These are phyloP conservation scores for Antheraea mylitta DNA, from an alignment of 1,140 invertebrate species.

Conservation along the genomic window DNA sequence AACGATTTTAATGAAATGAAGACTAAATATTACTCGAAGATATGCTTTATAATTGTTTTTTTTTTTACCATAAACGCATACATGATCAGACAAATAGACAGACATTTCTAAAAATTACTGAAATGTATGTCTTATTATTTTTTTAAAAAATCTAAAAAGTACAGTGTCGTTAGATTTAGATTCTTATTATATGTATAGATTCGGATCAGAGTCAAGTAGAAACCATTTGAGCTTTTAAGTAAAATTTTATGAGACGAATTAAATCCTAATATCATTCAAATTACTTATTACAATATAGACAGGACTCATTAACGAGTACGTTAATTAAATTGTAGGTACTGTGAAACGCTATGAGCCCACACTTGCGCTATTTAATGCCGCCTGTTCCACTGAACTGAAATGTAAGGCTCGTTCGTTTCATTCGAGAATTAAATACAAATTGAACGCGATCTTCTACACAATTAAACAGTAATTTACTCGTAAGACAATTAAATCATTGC, in stretches of 20 bases:
- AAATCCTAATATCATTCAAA: neutral
- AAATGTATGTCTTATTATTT: no score
- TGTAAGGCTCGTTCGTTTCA: neutral
- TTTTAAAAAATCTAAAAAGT: no score
- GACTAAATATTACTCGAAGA: no score
- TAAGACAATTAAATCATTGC: neutral
- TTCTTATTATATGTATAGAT: no score
- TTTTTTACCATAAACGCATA: no score
- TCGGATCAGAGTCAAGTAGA: no score
- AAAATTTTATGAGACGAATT: neutral
- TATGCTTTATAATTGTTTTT: no score
- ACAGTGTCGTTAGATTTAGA: no score
- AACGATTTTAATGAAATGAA: no score
- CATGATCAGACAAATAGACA: no score
- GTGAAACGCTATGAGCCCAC: neutral
- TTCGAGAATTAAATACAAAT: neutral
- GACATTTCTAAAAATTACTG: no score
- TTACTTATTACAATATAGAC: neutral
- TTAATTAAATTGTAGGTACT: neutral
- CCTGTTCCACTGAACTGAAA: neutral
- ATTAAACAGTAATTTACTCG: neutral
- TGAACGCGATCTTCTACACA: neutral
- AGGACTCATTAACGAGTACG: neutral
- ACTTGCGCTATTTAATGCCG: neutral
- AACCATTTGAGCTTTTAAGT: no score